These are phyloP conservation scores for Glyphotaelius pellucidus DNA, from an alignment of 2,888 invertebrate genomes.

Conservation along the genomic window DNA sequence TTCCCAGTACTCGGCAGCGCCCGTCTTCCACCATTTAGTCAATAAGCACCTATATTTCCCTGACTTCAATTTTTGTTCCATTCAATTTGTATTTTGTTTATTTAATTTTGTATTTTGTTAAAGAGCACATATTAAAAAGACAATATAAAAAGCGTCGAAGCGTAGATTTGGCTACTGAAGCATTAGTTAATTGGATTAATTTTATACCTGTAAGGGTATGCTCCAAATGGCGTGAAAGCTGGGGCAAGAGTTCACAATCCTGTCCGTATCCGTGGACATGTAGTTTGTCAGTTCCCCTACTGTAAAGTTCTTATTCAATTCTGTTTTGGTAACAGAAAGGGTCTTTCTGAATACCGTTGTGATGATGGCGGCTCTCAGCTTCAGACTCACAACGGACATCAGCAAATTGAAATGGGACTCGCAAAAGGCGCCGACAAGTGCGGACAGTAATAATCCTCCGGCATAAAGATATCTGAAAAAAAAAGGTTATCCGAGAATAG, in stretches of 20 bases:
- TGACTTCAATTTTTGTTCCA: no score
- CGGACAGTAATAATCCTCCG: constrained; percentile 74
- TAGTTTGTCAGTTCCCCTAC: constrained; percentile 96
- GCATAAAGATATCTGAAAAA: constrained; percentile 74
- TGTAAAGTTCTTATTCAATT: constrained; percentile 74
- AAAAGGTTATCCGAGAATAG: not conserved
- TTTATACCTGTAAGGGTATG: constrained; percentile 89
- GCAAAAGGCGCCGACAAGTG: constrained; percentile 81
- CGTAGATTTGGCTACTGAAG: no score
- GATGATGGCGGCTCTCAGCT: constrained; percentile 91
- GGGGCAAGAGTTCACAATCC: constrained; percentile 96
- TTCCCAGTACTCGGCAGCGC: no score
- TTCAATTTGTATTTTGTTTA: no score
- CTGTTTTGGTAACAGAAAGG: constrained; percentile 75
- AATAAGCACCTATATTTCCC: no score
- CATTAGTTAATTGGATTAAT: not conserved
- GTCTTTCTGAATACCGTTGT: constrained; percentile 86
- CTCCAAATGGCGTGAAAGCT: constrained; percentile 99
- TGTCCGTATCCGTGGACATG: constrained; percentile 97
- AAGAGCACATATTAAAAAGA: not conserved
- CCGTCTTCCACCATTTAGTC: no score
- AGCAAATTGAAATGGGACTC: constrained; percentile 94
- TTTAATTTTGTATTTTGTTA: no score
- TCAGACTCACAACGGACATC: constrained; percentile 89
- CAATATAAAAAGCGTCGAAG: no score